Evolutionary conservation across 2,888 invertebrate species (phyloP).

Genomic region (Synergus japonicus): DNA sequence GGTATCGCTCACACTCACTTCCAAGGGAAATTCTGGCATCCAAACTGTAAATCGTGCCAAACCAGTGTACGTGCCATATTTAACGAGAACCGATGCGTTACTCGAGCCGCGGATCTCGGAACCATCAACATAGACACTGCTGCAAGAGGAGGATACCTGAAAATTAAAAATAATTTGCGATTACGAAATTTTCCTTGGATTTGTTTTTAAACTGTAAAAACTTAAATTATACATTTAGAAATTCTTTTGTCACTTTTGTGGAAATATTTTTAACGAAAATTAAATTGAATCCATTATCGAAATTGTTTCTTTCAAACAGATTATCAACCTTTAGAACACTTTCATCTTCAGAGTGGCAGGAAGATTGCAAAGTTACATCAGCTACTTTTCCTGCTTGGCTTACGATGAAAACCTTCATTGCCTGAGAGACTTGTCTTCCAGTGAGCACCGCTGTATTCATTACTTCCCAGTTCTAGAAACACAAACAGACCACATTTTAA

Average conservation of each 20-base stretch:
- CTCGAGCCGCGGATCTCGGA: constrained; percentile 96
- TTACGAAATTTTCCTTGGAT: no score
- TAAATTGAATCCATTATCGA: not conserved
- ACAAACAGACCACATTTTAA: constrained; percentile 44
- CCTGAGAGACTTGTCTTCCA: constrained; percentile 94
- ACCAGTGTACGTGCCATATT: constrained; percentile 94
- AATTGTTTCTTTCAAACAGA: not conserved
- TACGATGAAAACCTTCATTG: constrained; percentile 97
- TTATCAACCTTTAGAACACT: constrained; percentile 92
- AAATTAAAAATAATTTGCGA: constrained; percentile 29
- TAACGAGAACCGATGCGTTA: constrained; percentile 95
- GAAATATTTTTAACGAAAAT: not conserved
- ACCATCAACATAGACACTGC: constrained; percentile 97
- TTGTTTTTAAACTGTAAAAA: no score
- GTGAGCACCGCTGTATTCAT: constrained; percentile 97
- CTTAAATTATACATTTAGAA: no score
- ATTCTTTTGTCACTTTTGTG: no score
- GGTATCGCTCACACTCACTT: constrained; percentile 92
- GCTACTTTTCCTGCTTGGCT: constrained; percentile 96
- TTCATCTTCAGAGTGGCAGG: constrained; percentile 96
- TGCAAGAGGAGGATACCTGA: constrained; percentile 96
- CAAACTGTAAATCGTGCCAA: constrained; percentile 94
- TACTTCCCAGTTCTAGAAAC: constrained; percentile 93
- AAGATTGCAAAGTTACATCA: constrained; percentile 96
- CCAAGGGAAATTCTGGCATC: constrained; percentile 97